phyloP scores from a whole-genome alignment of 2,888 invertebrate genomes.

The Tenthredo distinguenda region DNA sequence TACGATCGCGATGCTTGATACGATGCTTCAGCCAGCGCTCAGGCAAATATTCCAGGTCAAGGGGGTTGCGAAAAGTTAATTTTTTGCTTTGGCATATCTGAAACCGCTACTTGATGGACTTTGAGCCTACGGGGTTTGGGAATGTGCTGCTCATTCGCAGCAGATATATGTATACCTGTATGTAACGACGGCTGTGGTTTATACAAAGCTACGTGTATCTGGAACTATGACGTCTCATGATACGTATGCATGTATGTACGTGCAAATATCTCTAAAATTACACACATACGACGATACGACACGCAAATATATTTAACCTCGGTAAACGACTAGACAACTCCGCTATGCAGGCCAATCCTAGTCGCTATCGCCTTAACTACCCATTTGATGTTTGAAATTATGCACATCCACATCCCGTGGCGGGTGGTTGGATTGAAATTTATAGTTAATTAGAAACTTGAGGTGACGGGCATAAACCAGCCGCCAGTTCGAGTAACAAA shows the following conservation, averaged over 20 bases:
- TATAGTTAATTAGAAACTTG: conserved; percentile 41
- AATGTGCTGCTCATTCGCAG: neutral
- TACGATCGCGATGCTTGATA: conserved; percentile 2
- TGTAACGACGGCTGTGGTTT: neutral
- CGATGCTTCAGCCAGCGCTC: neutral
- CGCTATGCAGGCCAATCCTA: conserved; percentile 19
- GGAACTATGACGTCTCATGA: neutral
- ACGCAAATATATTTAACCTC: neutral
- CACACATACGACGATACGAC: neutral
- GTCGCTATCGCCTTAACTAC: neutral
- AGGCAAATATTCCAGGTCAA: conserved; percentile 16
- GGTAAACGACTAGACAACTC: conserved; percentile 6
- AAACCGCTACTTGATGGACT: conserved; percentile 5
- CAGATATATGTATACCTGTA: neutral
- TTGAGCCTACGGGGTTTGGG: neutral
- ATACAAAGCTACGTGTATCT: neutral
- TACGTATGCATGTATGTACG: neutral
- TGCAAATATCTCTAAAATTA: neutral
- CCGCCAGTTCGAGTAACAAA: neutral
- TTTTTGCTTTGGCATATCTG: neutral
- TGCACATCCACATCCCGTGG: conserved; percentile 27
- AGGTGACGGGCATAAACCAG: neutral
- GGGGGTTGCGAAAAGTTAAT: neutral
- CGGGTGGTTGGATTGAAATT: conserved; percentile 34
- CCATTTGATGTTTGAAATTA: conserved; percentile 34